Evolutionary conservation across 2,797 vertebrate genomes (phyloP).

Genomic region (Antrozous pallidus): DNA sequence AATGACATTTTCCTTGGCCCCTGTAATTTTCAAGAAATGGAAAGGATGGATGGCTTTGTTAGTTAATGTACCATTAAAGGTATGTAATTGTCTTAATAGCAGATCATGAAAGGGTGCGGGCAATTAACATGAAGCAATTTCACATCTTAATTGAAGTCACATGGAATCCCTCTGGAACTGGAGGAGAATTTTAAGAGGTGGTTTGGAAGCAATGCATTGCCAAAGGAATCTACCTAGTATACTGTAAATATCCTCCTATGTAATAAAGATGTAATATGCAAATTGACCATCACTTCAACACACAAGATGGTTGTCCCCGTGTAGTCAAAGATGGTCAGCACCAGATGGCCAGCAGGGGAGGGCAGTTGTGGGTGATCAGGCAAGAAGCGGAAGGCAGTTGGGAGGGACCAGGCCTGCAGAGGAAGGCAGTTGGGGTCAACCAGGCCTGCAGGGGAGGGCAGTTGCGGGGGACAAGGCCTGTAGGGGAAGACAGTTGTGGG

Average conservation of each 20-base stretch:
- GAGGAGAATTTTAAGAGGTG: constrained; percentile 42
- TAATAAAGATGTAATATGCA: no score
- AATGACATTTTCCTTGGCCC: constrained; percentile 37
- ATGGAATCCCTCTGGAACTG: constrained; percentile 38
- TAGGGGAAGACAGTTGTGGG: no score
- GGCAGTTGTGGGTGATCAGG: no score
- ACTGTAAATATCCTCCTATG: not conserved
- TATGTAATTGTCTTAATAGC: constrained; percentile 74
- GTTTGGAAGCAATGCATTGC: constrained; percentile 1
- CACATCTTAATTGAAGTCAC: constrained; percentile 72
- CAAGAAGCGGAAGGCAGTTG: no score
- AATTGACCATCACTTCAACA: no score
- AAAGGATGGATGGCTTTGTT: constrained; percentile 50
- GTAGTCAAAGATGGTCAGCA: no score
- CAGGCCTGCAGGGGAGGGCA: no score
- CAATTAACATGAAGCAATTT: constrained; percentile 74
- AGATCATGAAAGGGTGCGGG: constrained; percentile 67
- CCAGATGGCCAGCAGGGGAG: no score
- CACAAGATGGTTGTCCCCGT: no score
- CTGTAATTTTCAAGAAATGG: constrained; percentile 20
- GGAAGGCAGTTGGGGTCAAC: no score
- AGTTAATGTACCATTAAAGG: constrained; percentile 63
- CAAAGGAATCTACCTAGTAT: constrained; percentile 26
- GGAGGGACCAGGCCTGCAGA: no score
- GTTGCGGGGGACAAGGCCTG: no score